phyloP scores from a whole-genome alignment of 2,888 invertebrate genomes.

The Hyles lineata region DNA sequence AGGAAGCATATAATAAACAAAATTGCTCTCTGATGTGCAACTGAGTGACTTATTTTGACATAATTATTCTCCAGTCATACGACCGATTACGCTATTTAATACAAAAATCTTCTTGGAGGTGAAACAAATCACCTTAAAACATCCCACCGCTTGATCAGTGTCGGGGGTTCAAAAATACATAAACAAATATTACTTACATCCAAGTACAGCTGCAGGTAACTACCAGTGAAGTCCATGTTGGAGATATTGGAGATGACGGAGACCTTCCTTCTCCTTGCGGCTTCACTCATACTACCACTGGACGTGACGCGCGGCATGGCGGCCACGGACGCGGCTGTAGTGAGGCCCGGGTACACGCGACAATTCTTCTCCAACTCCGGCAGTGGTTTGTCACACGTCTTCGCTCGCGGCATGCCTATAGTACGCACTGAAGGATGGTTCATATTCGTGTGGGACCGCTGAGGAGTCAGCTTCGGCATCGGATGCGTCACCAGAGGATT shows the following conservation, averaged over 20 bases:
- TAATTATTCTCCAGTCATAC: background rate
- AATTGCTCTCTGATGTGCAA: background rate
- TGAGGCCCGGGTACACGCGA: conserved; percentile 63
- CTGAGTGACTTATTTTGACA: background rate
- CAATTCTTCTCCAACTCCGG: conserved; percentile 72
- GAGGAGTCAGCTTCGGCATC: conserved; percentile 69
- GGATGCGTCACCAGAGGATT: conserved; percentile 73
- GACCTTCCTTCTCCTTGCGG: conserved; percentile 84
- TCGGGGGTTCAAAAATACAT: background rate
- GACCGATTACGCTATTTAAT: too few relatives aligned
- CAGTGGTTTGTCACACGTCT: conserved; percentile 79
- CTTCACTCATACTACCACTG: conserved; percentile 80
- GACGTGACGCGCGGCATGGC: conserved; percentile 80
- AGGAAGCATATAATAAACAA: background rate
- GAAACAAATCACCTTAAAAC: background rate
- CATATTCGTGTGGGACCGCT: conserved; percentile 73
- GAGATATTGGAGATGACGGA: conserved; percentile 90
- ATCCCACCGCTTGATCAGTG: background rate
- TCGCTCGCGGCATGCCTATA: conserved; percentile 74
- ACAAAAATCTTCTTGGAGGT: too few relatives aligned
- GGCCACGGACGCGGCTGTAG: conserved; percentile 75
- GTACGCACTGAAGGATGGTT: conserved; percentile 79
- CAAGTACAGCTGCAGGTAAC: conserved; percentile 88
- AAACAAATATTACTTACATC: conserved; percentile 75
- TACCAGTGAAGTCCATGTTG: conserved; percentile 90